A percentile compares a stretch with the other conserved stretches of the same genome.
These are phyloP conservation scores for Masticophis lateralis DNA, from an alignment of 2,797 vertebrate species.

Conservation along the genomic window DNA sequence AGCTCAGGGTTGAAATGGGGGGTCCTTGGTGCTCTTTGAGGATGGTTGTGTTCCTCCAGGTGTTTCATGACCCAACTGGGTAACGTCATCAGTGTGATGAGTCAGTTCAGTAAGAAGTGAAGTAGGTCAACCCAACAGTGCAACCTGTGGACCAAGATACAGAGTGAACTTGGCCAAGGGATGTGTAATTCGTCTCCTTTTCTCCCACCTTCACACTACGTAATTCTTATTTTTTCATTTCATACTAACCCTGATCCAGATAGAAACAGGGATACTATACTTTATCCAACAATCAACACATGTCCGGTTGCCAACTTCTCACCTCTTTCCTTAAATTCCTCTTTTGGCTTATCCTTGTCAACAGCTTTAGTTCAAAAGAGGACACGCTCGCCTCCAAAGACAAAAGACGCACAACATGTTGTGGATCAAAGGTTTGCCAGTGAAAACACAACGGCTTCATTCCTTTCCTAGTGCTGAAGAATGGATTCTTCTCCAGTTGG, in stretches of 20 bases:
- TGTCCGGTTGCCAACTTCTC: not conserved
- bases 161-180: not conserved
- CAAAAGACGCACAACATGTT: conserved; percentile 29
- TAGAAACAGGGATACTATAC: not conserved
- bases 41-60: not conserved
- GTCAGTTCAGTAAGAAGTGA: not conserved
- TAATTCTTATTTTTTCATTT: not conserved
- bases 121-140: not conserved
- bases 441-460: conserved; percentile 19
- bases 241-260: not conserved
- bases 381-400: not conserved
- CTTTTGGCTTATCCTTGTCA: not conserved
- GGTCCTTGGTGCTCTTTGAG: not conserved
- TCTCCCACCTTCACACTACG: not conserved
- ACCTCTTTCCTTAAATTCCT: not conserved
- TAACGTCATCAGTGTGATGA: not conserved
- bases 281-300: not conserved
- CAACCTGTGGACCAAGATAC: not conserved
- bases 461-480: conserved; percentile 49
- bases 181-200: not conserved
- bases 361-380: not conserved
- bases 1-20: not conserved
- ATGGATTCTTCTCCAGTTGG: conserved; percentile 51
- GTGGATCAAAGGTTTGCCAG: conserved; percentile 40
- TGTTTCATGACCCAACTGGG: not conserved